Conservation (phyloP, 2,113 vertebrate genomes). For the Rhinopomastus cyanomelas region DNA sequence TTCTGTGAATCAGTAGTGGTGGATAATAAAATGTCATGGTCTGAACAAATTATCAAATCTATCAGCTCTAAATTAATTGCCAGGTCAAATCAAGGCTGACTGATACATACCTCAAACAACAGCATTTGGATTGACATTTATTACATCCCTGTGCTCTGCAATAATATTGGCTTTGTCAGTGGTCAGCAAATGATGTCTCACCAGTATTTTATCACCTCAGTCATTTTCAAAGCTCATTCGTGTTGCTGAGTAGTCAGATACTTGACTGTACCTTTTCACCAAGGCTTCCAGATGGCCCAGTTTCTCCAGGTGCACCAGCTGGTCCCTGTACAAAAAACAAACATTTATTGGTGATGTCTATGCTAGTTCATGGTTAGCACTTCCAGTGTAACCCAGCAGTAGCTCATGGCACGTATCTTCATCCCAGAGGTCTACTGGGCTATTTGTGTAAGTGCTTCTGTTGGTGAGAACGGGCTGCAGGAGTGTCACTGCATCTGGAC, state of each 20-base stretch:
- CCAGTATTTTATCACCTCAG: neutral
- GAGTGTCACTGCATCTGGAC: neutral
- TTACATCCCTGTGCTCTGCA: neutral
- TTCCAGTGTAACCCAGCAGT: neutral
- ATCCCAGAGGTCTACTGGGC: neutral
- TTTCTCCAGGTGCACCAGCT: slow-evolving; percentile 84
- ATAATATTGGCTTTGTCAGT: neutral
- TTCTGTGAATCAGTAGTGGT: neutral
- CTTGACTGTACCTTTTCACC: slow-evolving; percentile 89
- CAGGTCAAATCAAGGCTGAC: neutral
- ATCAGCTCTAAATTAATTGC: neutral
- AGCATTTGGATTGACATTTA: neutral
- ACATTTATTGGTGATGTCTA: neutral
- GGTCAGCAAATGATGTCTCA: neutral
- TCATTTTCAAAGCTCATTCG: neutral
- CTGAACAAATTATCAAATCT: neutral
- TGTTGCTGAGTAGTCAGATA: neutral
- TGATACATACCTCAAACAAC: neutral
- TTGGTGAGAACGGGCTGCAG: neutral
- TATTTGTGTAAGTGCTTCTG: neutral
- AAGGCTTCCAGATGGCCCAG: slow-evolving; percentile 81
- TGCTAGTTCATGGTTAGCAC: neutral
- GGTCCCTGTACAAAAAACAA: slow-evolving; percentile 79
- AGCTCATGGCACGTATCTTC: neutral
- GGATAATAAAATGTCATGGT: neutral